Evolutionary conservation across 2,797 vertebrate genomes (phyloP), one percentile per base, ranked within the genome.

Genomic region (Anisognathus igniventris): DNA sequence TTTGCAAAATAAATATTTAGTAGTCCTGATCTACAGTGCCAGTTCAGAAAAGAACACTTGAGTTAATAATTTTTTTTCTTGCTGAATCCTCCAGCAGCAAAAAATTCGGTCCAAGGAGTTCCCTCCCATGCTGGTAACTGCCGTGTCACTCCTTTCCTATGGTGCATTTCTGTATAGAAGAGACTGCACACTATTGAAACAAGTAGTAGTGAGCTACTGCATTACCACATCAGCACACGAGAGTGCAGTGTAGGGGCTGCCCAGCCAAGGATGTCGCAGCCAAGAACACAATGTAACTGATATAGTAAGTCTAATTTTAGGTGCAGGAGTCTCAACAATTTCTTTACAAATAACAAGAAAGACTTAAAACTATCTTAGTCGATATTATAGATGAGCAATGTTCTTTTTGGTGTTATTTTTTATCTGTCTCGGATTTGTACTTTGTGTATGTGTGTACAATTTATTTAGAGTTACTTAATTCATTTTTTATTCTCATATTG

Each of bases 231-330:
- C 21, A 42, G 28, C 44, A 73, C 97, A 91, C 97, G 40, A 71
- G 97, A 96, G 97, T 56, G 97, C 96, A 97, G 95, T 94, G 93
- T 79, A 93, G 93, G 80, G 93, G 92, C 42, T 77, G 73, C 48
- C 4, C 48, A 42, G 65, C 57, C 47, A 62, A 33, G 25, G 24
- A n/a, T 88, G 79, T 56, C 2, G 7, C 76, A 80, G 42, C 45
- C 53, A 31, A 58, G 60, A 83, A 58, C 14, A 56, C 40, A 56
- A 57, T 12, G 23, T 48, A 86, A 73, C 39, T 88, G 68, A 76
- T 56, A 24, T 0, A 44, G 40, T 58, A 86, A 88, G 76, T 80
- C 89, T 91, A 56, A 95, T 95, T 96, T 95, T 88, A 94, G 89
- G 58, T 66, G 27, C 60, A 87, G 80, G 47, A 93, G 57, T 86